Base-by-base conservation (phyloP, 1,140 invertebrate genomes). In the Drosophila azteca region DNA sequence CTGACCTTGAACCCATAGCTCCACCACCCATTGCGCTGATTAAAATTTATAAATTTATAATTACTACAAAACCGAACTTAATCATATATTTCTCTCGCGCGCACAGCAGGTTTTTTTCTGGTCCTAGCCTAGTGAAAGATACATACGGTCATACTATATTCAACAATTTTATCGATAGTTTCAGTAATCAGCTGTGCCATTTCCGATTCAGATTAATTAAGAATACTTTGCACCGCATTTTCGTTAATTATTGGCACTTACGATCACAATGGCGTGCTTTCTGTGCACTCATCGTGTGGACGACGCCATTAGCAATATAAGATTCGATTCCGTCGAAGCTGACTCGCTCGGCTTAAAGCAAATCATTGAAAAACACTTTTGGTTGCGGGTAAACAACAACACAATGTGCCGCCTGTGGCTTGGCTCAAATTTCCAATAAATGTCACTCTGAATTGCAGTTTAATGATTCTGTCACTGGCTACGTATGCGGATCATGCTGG, bases 361-460 rank as follows among this genome's bases (percentile, higher is more conserved):
- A 29, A 89, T 88, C 6, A 77, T 88, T 17, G 83, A 88, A 43
- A 73, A 79, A 29, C 84, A 88, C 31, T 88, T 88, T 2, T 88
- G 83, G 83, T 55, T 79, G 5, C 67, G 57, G 64, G 79, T 88
- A 77, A 82, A 59, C 49, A 50, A 44, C 41, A 29, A 1, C 6
- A 35, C 8, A 60, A 29, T 39, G 5, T 5, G 17, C 5, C 31
- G 15, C 7, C 5, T 3, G 2, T 31, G 11, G 4, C 22, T 11
- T 13, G 9, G n/a, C 13, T 48, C 15, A 0, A 13, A 7, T 24
- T 22, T 57, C 20, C 0, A 17, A 62, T 29, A 20, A 26, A 44
- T 35, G 7, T 24, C 35, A 13, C 35, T 8, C 11, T 24, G 20
- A 13, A 13, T 57, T 57, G 9, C 48, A 85, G 82, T 66, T 67